phyloP scores from a whole-genome alignment of 2,797 vertebrate species.

The Pempheris klunzingeri region DNA sequence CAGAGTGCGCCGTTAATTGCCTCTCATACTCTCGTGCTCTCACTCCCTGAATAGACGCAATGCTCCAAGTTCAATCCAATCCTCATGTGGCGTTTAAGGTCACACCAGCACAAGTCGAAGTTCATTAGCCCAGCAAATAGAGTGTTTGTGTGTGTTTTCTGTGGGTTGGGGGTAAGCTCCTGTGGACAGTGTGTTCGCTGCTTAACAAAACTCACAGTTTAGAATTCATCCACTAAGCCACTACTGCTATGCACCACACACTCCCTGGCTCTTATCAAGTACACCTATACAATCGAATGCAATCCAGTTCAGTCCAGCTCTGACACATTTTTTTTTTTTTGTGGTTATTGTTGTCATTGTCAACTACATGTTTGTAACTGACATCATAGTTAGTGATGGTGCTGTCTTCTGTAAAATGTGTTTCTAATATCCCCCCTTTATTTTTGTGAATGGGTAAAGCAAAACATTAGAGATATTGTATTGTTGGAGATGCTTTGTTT shows the following conservation, averaged over 20 bases:
- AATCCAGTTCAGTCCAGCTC: neutral
- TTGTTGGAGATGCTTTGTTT: neutral
- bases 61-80: slow-evolving; percentile 62
- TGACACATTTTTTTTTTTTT: neutral
- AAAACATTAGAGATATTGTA: neutral
- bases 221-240: neutral
- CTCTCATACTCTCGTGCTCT: slow-evolving; percentile 57
- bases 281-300: neutral
- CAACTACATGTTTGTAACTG: neutral
- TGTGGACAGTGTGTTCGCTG: slow-evolving; percentile 3
- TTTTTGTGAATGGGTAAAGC: neutral
- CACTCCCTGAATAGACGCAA: slow-evolving; percentile 59
- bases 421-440: too few species aligned
- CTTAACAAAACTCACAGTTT: neutral
- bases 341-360: neutral
- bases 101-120: slow-evolving; percentile 41
- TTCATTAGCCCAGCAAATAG: slow-evolving; percentile 44
- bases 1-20: slow-evolving; percentile 74
- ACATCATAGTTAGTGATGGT: neutral
- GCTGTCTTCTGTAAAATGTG: neutral
- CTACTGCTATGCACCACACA: neutral
- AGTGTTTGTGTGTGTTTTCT: slow-evolving; percentile 15
- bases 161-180: slow-evolving; percentile 7
- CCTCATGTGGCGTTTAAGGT: slow-evolving; percentile 62
- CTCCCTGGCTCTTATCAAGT: neutral